Percentiles rank a stretch among this genome's conserved stretches.
These are phyloP conservation scores for Caiman crocodilus DNA, from an alignment of 2,797 vertebrate genomes.

Conservation along the genomic window DNA sequence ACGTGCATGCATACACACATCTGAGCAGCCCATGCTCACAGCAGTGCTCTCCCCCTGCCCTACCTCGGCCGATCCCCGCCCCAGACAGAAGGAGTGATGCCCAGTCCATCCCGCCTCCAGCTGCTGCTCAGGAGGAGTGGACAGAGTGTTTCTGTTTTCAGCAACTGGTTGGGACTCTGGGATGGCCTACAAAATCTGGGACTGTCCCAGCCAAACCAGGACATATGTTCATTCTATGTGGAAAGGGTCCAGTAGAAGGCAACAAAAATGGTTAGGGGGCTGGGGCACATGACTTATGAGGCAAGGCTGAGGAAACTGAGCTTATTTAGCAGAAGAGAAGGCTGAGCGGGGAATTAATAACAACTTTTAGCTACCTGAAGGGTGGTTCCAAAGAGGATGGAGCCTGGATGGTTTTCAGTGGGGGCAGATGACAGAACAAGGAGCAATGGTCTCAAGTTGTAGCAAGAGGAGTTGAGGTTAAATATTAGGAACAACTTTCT, in stretches of 20 bases:
- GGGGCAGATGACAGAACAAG: not conserved
- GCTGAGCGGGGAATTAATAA: not conserved
- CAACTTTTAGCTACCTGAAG: not conserved
- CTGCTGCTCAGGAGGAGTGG: too few species aligned
- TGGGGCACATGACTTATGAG: not conserved
- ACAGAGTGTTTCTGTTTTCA: too few species aligned
- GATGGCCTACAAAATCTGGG: too few species aligned
- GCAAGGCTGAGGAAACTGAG: not conserved
- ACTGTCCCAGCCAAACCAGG: too few species aligned
- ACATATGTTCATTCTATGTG: not conserved
- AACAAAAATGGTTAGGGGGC: not conserved
- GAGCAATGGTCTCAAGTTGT: fast-evolving
- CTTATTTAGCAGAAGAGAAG: not conserved
- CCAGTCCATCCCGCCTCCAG: not conserved
- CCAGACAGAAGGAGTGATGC: too few species aligned
- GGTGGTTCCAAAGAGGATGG: not conserved
- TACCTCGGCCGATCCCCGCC: too few species aligned
- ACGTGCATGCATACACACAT: too few species aligned
- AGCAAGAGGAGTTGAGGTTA: not conserved
- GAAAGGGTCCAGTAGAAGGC: not conserved
- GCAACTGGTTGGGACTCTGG: too few species aligned
- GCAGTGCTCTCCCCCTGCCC: too few species aligned
- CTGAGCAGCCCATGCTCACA: too few species aligned
- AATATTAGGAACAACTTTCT: not conserved
- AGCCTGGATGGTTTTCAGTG: not conserved